Base-by-base conservation (phyloP, 2,797 vertebrate genomes). In the Sebastes goodei region DNA sequence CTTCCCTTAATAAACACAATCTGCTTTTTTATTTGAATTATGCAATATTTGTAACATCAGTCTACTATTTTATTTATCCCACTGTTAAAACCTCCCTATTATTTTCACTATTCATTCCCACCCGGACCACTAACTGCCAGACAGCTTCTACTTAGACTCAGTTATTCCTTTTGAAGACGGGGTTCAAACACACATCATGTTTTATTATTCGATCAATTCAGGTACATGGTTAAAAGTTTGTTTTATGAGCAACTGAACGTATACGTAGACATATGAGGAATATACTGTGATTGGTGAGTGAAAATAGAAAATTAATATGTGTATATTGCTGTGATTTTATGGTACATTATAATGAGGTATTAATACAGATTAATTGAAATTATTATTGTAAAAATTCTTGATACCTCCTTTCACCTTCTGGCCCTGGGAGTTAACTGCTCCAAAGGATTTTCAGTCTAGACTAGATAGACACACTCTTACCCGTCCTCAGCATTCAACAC, bases 351-450 rank as follows among this genome's bases (percentile, higher is more conserved):
- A 6, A 32, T 32, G 7, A 57, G 10, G n/a, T 21, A n/a, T 7
- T 46, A 35, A 38, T 15, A 32, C 32, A 38, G 11, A 60, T 59
- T 27, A 1, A 21, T 59, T 46, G 0, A 8, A 32, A 21, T 17
- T 0, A 10, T 20, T 53, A 9, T 8, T 1, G 7, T 10, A 17
- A 23, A 21, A 27, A 32, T 7, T 0, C 1, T 53, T 8, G 15
- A 60, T 49, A 9, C 20, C 20, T 63, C 2, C 9, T n/a, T 2
- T 35, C 38, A 64, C 32, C 14, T 9, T 52, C 23, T 21, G 21
- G 21, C 6, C 5, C 1, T 30, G 5, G 4, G 7, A 20, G 23
- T n/a, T 20, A 6, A 29, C 29, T 55, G 2, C 32, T 69, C 25
- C 2, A 14, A 23, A 81, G 5, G 7, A 62, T 57, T 15, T 76